These are phyloP conservation scores for Phlogophora meticulosa DNA, from an alignment of 2,888 invertebrate genomes.

Conservation along the genomic window DNA sequence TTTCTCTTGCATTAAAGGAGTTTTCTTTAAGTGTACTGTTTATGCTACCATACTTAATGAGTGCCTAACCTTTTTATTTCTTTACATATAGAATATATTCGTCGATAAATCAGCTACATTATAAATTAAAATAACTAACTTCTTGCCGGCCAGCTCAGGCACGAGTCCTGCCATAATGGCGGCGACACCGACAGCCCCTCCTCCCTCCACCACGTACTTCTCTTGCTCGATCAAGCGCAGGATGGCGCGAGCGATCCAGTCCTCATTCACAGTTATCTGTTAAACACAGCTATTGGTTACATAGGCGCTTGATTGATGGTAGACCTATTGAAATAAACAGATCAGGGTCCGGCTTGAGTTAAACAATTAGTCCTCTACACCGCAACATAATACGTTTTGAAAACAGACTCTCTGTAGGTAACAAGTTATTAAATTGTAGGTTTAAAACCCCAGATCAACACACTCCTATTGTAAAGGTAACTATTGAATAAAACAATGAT, in stretches of 20 bases:
- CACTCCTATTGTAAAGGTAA: too few species aligned
- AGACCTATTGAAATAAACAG: not conserved
- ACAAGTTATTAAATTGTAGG: too few species aligned
- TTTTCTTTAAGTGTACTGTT: too few species aligned
- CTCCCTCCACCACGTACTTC: slow-evolving; percentile 98
- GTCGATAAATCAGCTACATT: too few species aligned
- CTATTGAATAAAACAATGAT: too few species aligned
- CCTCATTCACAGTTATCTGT: slow-evolving; percentile 94
- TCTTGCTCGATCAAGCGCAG: slow-evolving; percentile 95
- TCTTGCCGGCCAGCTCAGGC: slow-evolving; percentile 95
- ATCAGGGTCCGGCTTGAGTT: not conserved
- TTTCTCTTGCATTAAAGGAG: too few species aligned
- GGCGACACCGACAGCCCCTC: slow-evolving; percentile 96
- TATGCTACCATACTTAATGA: too few species aligned
- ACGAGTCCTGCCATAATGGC: slow-evolving; percentile 95
- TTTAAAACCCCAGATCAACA: too few species aligned
- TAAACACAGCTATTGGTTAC: not conserved
- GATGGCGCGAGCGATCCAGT: slow-evolving; percentile 96
- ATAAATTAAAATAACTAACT: too few species aligned
- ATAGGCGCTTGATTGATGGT: not conserved
- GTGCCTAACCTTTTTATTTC: too few species aligned
- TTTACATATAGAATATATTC: too few species aligned
- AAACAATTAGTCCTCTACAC: not conserved
- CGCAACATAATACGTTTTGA: not conserved
- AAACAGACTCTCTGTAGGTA: not conserved